phyloP scores from a whole-genome alignment of 1,140 invertebrate species.

The silkworm (Bombyx mori) region DNA sequence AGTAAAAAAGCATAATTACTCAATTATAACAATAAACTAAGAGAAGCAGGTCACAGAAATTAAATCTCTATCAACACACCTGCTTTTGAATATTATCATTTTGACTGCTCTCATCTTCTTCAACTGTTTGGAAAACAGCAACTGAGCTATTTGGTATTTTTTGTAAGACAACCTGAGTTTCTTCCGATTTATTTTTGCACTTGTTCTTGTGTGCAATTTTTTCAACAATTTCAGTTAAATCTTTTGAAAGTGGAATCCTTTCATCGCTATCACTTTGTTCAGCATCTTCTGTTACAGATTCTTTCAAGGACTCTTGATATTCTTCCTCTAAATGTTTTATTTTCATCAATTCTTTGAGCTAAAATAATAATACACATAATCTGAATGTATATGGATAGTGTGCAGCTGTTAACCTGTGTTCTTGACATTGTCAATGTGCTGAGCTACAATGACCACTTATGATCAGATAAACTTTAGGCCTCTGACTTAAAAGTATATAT shows the following conservation, averaged over 20 bases:
- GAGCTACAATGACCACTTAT: too few relatives aligned
- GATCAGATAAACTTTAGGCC: background rate
- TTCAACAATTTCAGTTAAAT: conserved; percentile 72
- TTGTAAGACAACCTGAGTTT: conserved; percentile 58
- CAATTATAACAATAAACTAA: too few relatives aligned
- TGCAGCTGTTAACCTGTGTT: too few relatives aligned
- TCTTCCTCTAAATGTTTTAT: conserved; percentile 56
- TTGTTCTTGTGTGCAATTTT: conserved; percentile 57
- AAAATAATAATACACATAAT: conserved; percentile 15
- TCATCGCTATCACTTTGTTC: conserved; percentile 46
- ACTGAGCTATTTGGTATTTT: conserved; percentile 64
- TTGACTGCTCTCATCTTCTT: conserved; percentile 21
- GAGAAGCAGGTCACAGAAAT: too few relatives aligned
- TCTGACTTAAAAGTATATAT: too few relatives aligned
- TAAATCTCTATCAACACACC: conserved; percentile 32
- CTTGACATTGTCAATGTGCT: too few relatives aligned
- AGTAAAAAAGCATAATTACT: too few relatives aligned
- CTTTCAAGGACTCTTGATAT: conserved; percentile 52
- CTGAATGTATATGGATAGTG: too few relatives aligned
- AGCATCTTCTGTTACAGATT: conserved; percentile 18
- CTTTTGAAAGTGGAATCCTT: conserved; percentile 70
- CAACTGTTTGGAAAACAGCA: conserved; percentile 69
- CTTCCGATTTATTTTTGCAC: conserved; percentile 21
- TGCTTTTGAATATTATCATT: conserved; percentile 63
- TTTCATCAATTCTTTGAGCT: conserved; percentile 54